Evolutionary conservation across 2,797 vertebrate species (phyloP), one percentile per base, ranked within the genome.

Genomic region (Poeciliopsis gracilis): DNA sequence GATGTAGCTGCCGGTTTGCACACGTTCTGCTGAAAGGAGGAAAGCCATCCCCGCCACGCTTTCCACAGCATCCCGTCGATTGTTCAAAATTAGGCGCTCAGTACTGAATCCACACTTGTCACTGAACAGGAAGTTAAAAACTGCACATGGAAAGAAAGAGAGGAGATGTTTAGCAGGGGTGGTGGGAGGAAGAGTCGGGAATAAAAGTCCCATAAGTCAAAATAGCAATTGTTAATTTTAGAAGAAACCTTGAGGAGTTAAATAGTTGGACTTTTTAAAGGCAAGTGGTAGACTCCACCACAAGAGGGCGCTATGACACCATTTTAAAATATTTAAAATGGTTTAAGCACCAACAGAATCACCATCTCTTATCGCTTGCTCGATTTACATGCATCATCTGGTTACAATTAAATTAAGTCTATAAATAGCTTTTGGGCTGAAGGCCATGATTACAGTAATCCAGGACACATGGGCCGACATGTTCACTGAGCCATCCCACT

Each of bases 21-120:
- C 93, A 0, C 97, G 96, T 2, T 99, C 98, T 0, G 97, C 96
- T 16, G 95, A 95, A 0, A 99, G 93, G 2, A 99, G 96, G 7
- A 97, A 94, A 53, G 95, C 91, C 93, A 96, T 95, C 69, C 98
- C 97, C 0, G 98, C 98, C n/a, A 96, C 92, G 0, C 97, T 98
- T 90, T 99, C 97, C 82, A 99, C 98, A 0, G 95, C 92, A 84
- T 98, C 97, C 76, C 97, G 94, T 46, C 94, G 92, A 82, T 95
- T 91, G 93, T 94, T 98, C 53, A 99, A 90, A 74, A 96, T 55
- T 43, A 99, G 97, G 12, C 93, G 96, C 77, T 99, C 98, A 0
- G 88, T 93, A 75, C 96, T 99, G 93, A 97, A 99, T 72, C 98
- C 98, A 84, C 98, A 99, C 77, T 97, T 98, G 79, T 98, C 98